Evolutionary conservation across 2,113 vertebrate genomes (phyloP).

Genomic region (Bettongia penicillata): DNA sequence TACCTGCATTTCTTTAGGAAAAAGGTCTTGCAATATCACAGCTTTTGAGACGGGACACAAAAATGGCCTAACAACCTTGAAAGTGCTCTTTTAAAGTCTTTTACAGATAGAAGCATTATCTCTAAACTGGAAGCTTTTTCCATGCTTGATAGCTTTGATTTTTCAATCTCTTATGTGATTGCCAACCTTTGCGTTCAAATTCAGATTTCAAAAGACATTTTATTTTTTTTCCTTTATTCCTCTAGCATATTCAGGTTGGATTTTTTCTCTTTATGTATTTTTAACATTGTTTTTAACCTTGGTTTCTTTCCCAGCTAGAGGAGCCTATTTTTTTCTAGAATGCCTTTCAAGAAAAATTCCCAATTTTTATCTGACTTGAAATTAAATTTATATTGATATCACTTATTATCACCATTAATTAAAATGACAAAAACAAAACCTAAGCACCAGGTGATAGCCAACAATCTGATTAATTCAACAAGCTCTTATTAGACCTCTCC

Average conservation of each 20-base stretch:
- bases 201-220: conserved; percentile 68
- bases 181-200: conserved; percentile 59
- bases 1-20: conserved; percentile 47
- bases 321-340: conserved; percentile 43
- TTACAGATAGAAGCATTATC: conserved; percentile 54
- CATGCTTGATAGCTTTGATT: conserved; percentile 68
- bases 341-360: not conserved
- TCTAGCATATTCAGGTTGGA: conserved; percentile 41
- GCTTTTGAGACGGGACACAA: conserved; percentile 48
- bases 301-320: conserved; percentile 43
- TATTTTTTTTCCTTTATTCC: conserved; percentile 60
- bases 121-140: conserved; percentile 58
- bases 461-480: not conserved
- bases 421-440: not conserved
- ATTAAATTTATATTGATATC: conserved; percentile 30
- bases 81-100: conserved; percentile 60
- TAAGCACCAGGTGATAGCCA: not conserved
- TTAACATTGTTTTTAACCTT: conserved; percentile 53
- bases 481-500: not conserved
- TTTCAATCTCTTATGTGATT: conserved; percentile 65
- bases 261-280: conserved; percentile 40
- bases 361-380: conserved; percentile 39
- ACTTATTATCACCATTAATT: conserved; percentile 15
- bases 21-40: conserved; percentile 44
- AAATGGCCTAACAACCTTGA: conserved; percentile 58